A percentile compares a stretch with the other conserved stretches of the same genome.
These are phyloP conservation scores for Lamprotornis superbus DNA, from an alignment of 2,113 vertebrate species.

Conservation along the genomic window DNA sequence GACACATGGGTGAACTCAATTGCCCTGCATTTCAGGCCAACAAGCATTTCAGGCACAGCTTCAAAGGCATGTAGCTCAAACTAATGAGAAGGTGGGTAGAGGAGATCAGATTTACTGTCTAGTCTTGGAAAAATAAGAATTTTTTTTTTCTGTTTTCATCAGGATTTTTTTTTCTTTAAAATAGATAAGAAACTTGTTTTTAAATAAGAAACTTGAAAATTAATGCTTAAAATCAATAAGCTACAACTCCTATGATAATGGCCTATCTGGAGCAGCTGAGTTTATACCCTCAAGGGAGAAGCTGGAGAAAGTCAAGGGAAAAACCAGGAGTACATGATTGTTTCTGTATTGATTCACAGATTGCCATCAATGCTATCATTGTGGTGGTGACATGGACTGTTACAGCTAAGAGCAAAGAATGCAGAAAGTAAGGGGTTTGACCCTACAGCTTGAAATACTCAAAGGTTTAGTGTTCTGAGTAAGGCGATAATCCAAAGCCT, in stretches of 20 bases:
- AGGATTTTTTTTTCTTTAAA: not conserved
- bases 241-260: not conserved
- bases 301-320: not conserved
- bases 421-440: not conserved
- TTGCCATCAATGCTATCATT: not conserved
- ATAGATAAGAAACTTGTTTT: not conserved
- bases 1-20: not conserved
- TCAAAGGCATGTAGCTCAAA: not conserved
- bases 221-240: not conserved
- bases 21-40: not conserved
- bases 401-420: not conserved
- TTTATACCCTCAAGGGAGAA: not conserved
- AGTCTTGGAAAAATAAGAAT: not conserved
- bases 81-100: not conserved
- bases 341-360: not conserved
- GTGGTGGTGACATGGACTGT: not conserved
- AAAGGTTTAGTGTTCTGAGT: slow-evolving; percentile 13
- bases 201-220: not conserved
- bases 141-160: not conserved
- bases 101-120: not conserved
- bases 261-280: not conserved
- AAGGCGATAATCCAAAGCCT: not conserved
- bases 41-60: not conserved
- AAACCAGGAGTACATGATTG: not conserved
- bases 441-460: not conserved